Conservation (phyloP, 23 tunicate genomes). For the Aplidium turbinatum region DNA sequence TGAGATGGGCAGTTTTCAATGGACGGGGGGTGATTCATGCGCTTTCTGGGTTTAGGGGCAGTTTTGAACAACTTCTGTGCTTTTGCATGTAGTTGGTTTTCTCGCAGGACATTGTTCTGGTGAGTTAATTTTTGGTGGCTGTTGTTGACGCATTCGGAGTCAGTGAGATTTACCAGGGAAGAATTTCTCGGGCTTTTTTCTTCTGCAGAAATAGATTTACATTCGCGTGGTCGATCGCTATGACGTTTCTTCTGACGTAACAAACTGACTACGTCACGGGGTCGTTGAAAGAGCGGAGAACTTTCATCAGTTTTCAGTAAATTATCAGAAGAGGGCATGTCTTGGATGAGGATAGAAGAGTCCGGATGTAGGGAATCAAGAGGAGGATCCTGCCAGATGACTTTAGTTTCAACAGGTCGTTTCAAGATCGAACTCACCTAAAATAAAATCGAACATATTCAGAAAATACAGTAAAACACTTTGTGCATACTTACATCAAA, state of each 20-base stretch:
- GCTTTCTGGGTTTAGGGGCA: no score
- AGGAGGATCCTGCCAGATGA: background rate
- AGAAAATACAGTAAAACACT: no score
- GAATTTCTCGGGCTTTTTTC: conserved; percentile 7
- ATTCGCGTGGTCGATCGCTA: conserved; percentile 6
- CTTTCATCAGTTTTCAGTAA: background rate
- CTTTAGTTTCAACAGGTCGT: background rate
- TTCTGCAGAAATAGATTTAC: background rate
- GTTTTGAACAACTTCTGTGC: no score
- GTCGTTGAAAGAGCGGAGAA: conserved; percentile 39
- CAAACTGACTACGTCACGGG: conserved; percentile 43
- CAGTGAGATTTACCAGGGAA: background rate
- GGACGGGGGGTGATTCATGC: no score
- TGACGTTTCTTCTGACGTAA: conserved; percentile 47
- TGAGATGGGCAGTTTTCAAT: no score
- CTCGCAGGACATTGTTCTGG: no score
- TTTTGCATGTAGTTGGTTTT: no score
- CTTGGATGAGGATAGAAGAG: no score
- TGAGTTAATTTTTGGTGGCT: background rate
- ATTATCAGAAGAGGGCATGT: background rate
- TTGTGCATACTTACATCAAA: no score
- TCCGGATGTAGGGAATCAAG: no score
- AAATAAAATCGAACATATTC: background rate
- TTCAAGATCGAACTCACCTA: conserved; percentile 52
- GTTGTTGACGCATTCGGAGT: background rate